Percentiles rank a stretch among this genome's conserved stretches.
These are phyloP conservation scores for Lucinisca nassula DNA, from an alignment of 2,888 invertebrate genomes.

Conservation along the genomic window DNA sequence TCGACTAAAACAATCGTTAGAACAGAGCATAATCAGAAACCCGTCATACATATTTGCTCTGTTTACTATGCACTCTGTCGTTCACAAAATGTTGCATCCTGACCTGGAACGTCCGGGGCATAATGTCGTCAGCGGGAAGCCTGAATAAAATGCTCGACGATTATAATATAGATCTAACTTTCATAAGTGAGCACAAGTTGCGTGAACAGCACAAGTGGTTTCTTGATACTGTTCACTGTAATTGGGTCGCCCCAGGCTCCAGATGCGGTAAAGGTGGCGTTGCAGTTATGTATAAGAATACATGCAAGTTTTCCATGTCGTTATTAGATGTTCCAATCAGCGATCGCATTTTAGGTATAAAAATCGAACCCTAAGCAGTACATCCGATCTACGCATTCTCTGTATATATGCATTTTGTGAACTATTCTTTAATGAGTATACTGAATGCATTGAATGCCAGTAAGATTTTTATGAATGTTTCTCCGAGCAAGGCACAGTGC, in stretches of 20 bases:
- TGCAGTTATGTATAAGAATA: background rate
- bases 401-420: constrained; percentile 11
- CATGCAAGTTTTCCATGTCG: background rate
- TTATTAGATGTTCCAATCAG: background rate
- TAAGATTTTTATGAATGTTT: background rate
- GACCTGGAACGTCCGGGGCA: background rate
- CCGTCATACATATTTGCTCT: background rate
- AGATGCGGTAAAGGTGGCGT: constrained; percentile 6
- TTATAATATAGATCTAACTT: background rate
- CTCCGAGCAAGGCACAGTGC: background rate
- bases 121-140: background rate
- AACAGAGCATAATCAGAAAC: background rate
- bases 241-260: background rate
- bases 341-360: constrained; percentile 15
- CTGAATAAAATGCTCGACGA: background rate
- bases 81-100: background rate
- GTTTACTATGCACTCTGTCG: background rate
- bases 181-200: background rate
- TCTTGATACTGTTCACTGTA: background rate
- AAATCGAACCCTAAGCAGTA: background rate
- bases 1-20: background rate
- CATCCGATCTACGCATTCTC: background rate
- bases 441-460: background rate
- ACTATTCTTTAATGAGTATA: background rate
- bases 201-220: background rate